These are phyloP conservation scores for Catharus ustulatus DNA, from an alignment of 2,797 vertebrate species.

Conservation along the genomic window DNA sequence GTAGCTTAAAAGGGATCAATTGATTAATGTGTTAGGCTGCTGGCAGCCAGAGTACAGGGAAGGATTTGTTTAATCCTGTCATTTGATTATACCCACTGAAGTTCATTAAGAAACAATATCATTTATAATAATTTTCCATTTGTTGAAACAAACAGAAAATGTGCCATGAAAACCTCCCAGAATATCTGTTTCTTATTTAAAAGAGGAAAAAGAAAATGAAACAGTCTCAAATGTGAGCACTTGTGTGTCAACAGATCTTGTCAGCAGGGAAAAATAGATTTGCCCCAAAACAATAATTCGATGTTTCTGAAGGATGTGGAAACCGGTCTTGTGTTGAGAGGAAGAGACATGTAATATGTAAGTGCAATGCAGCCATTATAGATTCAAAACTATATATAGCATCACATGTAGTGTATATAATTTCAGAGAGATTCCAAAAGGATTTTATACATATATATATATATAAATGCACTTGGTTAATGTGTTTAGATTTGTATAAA, in stretches of 20 bases:
- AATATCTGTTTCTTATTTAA: slow-evolving; percentile 54
- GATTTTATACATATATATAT: neutral
- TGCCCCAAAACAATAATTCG: neutral
- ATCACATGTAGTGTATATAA: neutral
- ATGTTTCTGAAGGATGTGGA: slow-evolving; percentile 1
- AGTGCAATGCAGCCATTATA: neutral
- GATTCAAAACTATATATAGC: neutral
- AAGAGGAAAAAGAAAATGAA: neutral
- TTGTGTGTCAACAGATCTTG: slow-evolving; percentile 33
- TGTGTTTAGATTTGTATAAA: neutral
- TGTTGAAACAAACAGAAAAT: slow-evolving; percentile 51
- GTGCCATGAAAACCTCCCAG: slow-evolving; percentile 23
- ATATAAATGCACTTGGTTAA: neutral
- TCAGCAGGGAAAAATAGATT: slow-evolving; percentile 23
- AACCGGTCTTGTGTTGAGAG: neutral
- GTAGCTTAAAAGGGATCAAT: neutral
- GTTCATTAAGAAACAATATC: neutral
- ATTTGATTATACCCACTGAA: neutral
- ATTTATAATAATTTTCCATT: slow-evolving; percentile 40
- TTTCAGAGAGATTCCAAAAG: neutral
- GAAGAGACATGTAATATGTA: neutral
- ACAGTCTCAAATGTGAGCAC: neutral
- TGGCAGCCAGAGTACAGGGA: neutral
- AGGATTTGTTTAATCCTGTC: slow-evolving; percentile 3
- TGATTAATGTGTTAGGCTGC: neutral